Evolutionary conservation across 2,888 invertebrate species (phyloP).

Genomic region (Drosophila mulleri): DNA sequence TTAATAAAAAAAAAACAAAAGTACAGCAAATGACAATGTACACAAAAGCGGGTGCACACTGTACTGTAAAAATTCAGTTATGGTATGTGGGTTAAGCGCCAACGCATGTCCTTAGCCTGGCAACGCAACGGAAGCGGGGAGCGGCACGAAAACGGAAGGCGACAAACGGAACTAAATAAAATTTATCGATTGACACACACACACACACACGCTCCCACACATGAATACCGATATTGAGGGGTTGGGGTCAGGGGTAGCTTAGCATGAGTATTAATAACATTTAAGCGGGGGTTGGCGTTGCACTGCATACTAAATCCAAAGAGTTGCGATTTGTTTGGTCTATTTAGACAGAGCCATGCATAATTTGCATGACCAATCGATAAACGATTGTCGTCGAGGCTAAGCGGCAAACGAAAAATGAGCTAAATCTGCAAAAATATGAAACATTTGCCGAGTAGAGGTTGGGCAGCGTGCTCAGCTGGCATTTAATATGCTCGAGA

Average conservation of each 20-base stretch:
- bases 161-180: constrained; percentile 68
- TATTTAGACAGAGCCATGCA: constrained; percentile 48
- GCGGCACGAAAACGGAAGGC: constrained; percentile 10
- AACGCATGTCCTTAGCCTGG: constrained; percentile 59
- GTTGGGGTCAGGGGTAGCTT: constrained; percentile 6
- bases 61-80: constrained; percentile 35
- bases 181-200: constrained; percentile 66
- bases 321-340: constrained; percentile 31
- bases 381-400: constrained; percentile 36
- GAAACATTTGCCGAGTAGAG: neutral
- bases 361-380: constrained; percentile 57
- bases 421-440: constrained; percentile 24
- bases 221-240: constrained; percentile 15
- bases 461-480: neutral
- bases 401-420: constrained; percentile 15
- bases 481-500: constrained; percentile 8
- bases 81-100: constrained; percentile 72
- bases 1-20: constrained; percentile 25
- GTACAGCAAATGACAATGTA: constrained; percentile 4
- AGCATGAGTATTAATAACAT: constrained; percentile 57
- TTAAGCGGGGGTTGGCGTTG: constrained; percentile 23
- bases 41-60: constrained; percentile 9
- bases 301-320: constrained; percentile 54
- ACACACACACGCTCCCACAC: neutral
- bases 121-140: constrained; percentile 22